Evolutionary conservation across 2,888 invertebrate genomes (phyloP), one percentile per base, ranked within the genome.

Genomic region (Caenorhabditis sinica): DNA sequence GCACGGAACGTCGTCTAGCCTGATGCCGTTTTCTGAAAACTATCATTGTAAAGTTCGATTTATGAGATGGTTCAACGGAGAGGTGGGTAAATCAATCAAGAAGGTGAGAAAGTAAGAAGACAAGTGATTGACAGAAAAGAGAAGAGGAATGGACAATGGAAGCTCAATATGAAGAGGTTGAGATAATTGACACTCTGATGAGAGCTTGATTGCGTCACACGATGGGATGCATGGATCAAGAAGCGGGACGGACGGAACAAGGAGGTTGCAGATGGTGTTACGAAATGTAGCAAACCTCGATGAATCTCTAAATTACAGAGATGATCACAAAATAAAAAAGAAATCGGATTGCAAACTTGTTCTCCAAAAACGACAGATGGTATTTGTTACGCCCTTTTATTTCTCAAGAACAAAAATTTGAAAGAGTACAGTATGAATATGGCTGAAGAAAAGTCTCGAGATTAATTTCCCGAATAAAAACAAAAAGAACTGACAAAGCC

Each of bases 11-110:
- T 63, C 28, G 51, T 51, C 63, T 36, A 49, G 45, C 15, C 43
- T 53, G 69, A 61, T 72, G 79, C 25, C 79, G 79, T 79, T 71
- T 63, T 79, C 79, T 79, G 79, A 28, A 79, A 79, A 25, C 20
- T 60, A 30, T 28, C 15, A 23, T 15, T 71, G 28, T 23, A 51
- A 61, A 9, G 28, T 51, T 20, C 23, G 45, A 72, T 56, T 72
- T 71, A 71, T 65, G n/a, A 8, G 5, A 43, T 17, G 13, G 20
- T 20, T 9, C 4, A 45, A 13, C 8, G 15, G n/a, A 33, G 49
- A 58, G 33, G 13, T 25, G 43, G 66, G 80, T 80, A 72, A 72
- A 80, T 80, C 72, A 80, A 80, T 80, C 80, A 80, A 23, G 25
- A 25, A 51, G 20, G 69, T 61, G 69, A 77, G 69, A 77, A 69